Evolutionary conservation across 1,140 invertebrate genomes (phyloP), one percentile per base, ranked within the genome.

Genomic region (Euschistus heros): DNA sequence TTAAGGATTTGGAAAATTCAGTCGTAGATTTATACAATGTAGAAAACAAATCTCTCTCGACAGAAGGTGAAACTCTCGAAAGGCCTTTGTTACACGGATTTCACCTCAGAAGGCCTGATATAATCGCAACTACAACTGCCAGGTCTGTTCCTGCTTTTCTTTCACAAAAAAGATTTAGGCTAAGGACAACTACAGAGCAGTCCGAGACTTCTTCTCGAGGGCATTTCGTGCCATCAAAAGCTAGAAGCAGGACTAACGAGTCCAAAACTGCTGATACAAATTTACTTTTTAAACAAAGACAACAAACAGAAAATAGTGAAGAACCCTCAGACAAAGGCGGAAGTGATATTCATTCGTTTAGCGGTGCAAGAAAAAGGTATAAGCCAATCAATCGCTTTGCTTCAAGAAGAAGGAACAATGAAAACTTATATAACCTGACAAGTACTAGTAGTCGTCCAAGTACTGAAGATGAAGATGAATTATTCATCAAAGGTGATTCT

Each of bases 1-100:
- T 50, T 22, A 66, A 66, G 26, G 64, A 66, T 44, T 66, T 57
- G 55, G 64, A 66, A 27, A 66, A 66, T 61, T 66, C 59, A 18
- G 57, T 66, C 20, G 52, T 46, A 14, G 42, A 61, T 15, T 26
- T 57, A 26, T 33, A 46, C 5, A 66, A 57, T 14, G 42, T 30
- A 18, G 37, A 27, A 33, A 52, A 17, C 13, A 44, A 22, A 27
- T 22, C 33, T 24, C 54, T 24, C 24, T 24, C 62, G 3, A 47
- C 62, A 27, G 62, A 63, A 24, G 54, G 24, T 8, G 18, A 17
- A 27, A 20, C 20, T 8, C 2, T 15, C 5, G 54, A 57, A 54
- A 59, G 46, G 20, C 50, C 64, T 18, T 15, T 54, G 20, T 5
- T 55, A 24, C 30, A 50, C 17, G 54, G 33, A 18, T 52, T 52